Conservation (phyloP, 2,888 invertebrate species). For the Drosophila subsilvestris region DNA sequence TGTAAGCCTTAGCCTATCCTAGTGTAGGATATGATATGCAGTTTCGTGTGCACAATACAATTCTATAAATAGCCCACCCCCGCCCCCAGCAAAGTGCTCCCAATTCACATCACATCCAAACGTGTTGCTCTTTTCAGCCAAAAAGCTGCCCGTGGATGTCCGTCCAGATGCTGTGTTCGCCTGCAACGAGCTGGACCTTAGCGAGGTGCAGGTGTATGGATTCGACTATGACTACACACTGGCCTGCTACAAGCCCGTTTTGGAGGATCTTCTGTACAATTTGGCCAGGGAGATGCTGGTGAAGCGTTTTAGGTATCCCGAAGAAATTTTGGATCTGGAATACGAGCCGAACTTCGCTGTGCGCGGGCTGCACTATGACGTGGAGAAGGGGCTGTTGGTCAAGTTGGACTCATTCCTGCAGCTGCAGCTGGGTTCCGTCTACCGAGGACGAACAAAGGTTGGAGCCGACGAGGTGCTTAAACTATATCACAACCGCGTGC, state of each 20-base stretch:
- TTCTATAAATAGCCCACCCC: slow-evolving; percentile 21
- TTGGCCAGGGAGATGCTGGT: slow-evolving; percentile 94
- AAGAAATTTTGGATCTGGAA: slow-evolving; percentile 90
- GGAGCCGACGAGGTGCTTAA: slow-evolving; percentile 93
- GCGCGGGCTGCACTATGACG: slow-evolving; percentile 98
- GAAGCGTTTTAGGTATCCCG: slow-evolving; percentile 96
- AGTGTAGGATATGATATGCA: slow-evolving; percentile 43
- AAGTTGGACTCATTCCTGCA: slow-evolving; percentile 98
- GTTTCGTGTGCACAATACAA: slow-evolving; percentile 30
- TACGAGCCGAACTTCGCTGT: slow-evolving; percentile 98
- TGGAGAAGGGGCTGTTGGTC: slow-evolving; percentile 95
- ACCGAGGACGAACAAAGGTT: slow-evolving; percentile 92
- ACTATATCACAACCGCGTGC: slow-evolving; percentile 93
- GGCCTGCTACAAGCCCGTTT: slow-evolving; percentile 95
- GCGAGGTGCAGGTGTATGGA: slow-evolving; percentile 96
- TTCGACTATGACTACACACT: slow-evolving; percentile 99
- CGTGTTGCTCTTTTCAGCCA: slow-evolving; percentile 86
- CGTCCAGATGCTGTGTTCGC: slow-evolving; percentile 96
- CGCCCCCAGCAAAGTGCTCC: neutral
- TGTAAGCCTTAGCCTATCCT: slow-evolving; percentile 86
- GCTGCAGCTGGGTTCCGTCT: slow-evolving; percentile 97
- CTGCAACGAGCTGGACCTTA: slow-evolving; percentile 96
- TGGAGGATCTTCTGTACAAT: slow-evolving; percentile 95
- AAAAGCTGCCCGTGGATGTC: slow-evolving; percentile 94
- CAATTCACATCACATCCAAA: slow-evolving; percentile 8